Evolutionary conservation across 2,797 vertebrate genomes (phyloP).

Genomic region (Megalops cyprinoides): DNA sequence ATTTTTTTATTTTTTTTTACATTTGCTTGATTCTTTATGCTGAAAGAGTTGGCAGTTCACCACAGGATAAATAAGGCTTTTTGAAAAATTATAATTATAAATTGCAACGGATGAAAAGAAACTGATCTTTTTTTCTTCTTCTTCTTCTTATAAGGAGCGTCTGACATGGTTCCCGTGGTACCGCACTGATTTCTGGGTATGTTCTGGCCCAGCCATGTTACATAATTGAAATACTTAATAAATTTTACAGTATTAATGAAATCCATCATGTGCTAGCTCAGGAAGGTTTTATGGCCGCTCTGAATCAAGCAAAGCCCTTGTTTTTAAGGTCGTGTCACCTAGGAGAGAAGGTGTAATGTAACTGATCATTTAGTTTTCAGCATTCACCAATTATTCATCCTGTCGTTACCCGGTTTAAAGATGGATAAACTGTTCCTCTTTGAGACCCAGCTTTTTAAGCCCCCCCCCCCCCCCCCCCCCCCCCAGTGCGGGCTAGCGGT

Average conservation of each 20-base stretch:
- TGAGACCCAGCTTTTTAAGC: too few relatives aligned
- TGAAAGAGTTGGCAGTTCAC: conserved; percentile 13
- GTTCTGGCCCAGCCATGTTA: conserved; percentile 26
- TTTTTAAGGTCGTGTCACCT: neutral
- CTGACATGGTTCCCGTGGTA: conserved; percentile 22
- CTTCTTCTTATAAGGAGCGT: conserved; percentile 28
- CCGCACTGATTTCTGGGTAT: conserved; percentile 26
- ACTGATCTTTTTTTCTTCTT: conserved; percentile 17
- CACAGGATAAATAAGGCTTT: conserved; percentile 3
- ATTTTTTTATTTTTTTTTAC: too few relatives aligned
- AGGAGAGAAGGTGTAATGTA: neutral
- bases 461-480: neutral
- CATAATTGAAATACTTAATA: conserved; percentile 41
- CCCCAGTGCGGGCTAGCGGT: conserved; percentile 33
- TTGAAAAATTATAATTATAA: conserved; percentile 13
- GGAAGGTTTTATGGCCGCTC: neutral
- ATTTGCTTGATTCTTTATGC: conserved; percentile 2
- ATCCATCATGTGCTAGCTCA: conserved; percentile 27
- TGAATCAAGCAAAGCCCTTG: neutral
- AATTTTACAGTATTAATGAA: conserved; percentile 39
- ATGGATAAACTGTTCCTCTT: neutral
- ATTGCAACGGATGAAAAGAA: conserved; percentile 25
- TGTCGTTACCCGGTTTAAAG: neutral
- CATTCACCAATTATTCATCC: neutral
- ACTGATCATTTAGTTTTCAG: neutral